Evolutionary conservation across 1,140 invertebrate species (phyloP), one percentile per base, ranked within the genome.

Genomic region (Gonatopus flavifemur): DNA sequence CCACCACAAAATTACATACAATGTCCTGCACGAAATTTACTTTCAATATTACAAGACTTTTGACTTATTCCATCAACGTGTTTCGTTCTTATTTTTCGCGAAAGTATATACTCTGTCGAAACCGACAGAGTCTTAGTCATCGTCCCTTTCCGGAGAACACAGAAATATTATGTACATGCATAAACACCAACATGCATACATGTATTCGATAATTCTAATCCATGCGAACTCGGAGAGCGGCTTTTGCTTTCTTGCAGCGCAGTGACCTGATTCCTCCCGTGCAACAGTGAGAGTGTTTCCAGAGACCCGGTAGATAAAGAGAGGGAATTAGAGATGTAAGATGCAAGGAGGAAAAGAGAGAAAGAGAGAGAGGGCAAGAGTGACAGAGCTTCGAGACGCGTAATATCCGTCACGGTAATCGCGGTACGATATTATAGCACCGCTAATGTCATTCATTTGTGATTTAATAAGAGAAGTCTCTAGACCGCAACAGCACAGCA

Each of bases 401-500:
- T 77, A 77, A 77, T 77, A 76, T 63, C 59, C 69, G 69, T 71
- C 70, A 66, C 74, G 69, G 70, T 74, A 76, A 76, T 74, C 72
- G 67, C 62, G 61, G 58, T 70, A 73, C 69, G 68, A 75, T 76
- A 76, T 76, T 77, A 77, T 76, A 74, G 69, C 67, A 72, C 64
- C 62, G 71, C 67, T 76, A 76, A 76, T 76, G 68, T 71, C 72
- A 76, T 77, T 76, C 69, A 75, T 77, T 74, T 70, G 70, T 68
- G 67, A 65, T 71, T 70, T 75, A 75, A 76, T 74, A 66, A 65
- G 64, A 66, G 61, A 67, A 72, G 58, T 58, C 62, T 58, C 59
- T 60, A 64, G 24, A 21, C 37, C 45, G 52, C 31, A 33, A 13
- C 4, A 13, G 21, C 31, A 49, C 57, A 49, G 51, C 60, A 55